A percentile compares a stretch with the other conserved stretches of the same genome.
These are phyloP conservation scores for Cetoscarus ocellatus DNA, from an alignment of 2,797 vertebrate genomes.

Conservation along the genomic window DNA sequence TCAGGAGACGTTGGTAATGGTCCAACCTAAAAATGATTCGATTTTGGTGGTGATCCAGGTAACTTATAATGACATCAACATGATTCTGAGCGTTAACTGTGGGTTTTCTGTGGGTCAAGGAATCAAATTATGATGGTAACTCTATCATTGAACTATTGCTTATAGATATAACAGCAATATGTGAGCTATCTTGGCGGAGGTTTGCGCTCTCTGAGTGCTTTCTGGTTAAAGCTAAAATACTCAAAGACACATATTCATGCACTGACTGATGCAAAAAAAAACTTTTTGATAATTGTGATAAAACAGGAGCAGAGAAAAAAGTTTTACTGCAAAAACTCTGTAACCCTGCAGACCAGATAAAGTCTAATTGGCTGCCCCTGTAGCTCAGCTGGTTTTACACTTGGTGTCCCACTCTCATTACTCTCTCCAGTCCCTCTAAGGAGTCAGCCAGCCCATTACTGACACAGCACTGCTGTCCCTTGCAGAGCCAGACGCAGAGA, in stretches of 20 bases:
- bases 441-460: slow-evolving; percentile 13
- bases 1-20: too few relatives aligned
- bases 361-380: slow-evolving; percentile 23
- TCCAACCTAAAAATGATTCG: too few relatives aligned
- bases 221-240: slow-evolving; percentile 28
- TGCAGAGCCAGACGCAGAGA: slow-evolving; percentile 19
- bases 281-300: slow-evolving; percentile 10
- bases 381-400: slow-evolving; percentile 10
- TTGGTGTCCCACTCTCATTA: slow-evolving; percentile 17
- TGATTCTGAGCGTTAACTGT: too few relatives aligned
- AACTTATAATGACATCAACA: too few relatives aligned
- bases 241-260: slow-evolving; percentile 6
- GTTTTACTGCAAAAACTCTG: not conserved
- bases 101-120: too few relatives aligned
- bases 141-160: too few relatives aligned
- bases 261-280: not conserved
- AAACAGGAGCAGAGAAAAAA: not conserved
- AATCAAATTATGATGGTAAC: too few relatives aligned
- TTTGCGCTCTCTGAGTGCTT: slow-evolving; percentile 7
- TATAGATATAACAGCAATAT: too few relatives aligned
- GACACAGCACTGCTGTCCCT: slow-evolving; percentile 10
- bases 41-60: too few relatives aligned
- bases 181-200: too few relatives aligned
- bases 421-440: slow-evolving; percentile 13
- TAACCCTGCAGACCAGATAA: slow-evolving; percentile 5